These are phyloP conservation scores for Xanthorhoe spadicearia DNA, from an alignment of 2,888 invertebrate genomes.

Conservation along the genomic window DNA sequence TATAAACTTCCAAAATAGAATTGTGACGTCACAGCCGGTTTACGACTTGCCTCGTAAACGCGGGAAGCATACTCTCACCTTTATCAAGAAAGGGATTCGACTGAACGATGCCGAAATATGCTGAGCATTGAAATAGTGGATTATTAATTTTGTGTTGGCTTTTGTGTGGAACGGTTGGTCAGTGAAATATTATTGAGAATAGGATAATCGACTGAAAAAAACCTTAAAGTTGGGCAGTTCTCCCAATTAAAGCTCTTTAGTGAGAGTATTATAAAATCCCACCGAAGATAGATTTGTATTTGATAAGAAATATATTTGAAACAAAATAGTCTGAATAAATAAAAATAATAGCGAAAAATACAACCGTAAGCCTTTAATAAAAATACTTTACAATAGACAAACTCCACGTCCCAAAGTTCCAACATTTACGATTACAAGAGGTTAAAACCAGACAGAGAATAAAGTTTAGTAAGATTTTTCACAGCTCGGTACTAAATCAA, in stretches of 20 bases:
- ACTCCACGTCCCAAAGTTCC: conserved; percentile 7
- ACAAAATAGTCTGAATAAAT: too few species aligned
- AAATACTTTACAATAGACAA: not conserved
- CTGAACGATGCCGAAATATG: conserved; percentile 51
- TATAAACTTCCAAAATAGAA: conserved; percentile 77
- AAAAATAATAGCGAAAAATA: too few species aligned
- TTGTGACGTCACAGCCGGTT: conserved; percentile 67
- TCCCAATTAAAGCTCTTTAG: too few species aligned
- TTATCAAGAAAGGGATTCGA: conserved; percentile 62
- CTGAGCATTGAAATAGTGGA: conserved; percentile 31
- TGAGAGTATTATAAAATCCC: too few species aligned
- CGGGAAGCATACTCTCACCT: conserved; percentile 69
- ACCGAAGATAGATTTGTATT: too few species aligned
- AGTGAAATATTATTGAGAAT: too few species aligned
- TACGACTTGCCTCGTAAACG: conserved; percentile 70
- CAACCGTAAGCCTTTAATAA: not conserved
- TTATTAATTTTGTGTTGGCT: conserved; percentile 17
- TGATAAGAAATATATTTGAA: too few species aligned
- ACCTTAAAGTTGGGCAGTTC: too few species aligned
- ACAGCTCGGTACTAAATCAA: conserved; percentile 28
- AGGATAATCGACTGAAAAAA: too few species aligned
- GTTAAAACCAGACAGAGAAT: conserved; percentile 9
- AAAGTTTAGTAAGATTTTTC: conserved; percentile 23
- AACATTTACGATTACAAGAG: conserved; percentile 21
- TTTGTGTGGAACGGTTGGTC: too few species aligned